These are phyloP conservation scores for Rhodophaea formosa DNA, from an alignment of 2,888 invertebrate species.

Conservation along the genomic window DNA sequence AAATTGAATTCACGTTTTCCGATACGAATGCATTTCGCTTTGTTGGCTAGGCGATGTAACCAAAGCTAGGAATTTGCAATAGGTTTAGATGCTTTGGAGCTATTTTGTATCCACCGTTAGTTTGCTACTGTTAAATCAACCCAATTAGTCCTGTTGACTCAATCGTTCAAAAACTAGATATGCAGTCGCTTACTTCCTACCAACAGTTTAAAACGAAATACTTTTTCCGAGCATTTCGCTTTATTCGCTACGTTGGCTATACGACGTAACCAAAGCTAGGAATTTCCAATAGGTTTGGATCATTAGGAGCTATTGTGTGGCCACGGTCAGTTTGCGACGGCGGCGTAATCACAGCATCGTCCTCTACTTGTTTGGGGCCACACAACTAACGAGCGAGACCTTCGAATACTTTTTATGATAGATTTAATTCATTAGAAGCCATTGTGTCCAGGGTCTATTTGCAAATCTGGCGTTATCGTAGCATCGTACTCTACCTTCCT, in stretches of 20 bases:
- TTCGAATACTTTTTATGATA: too few species aligned
- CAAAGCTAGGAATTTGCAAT: slow-evolving; percentile 7
- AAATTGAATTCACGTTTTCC: slow-evolving; percentile 3
- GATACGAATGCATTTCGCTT: slow-evolving; percentile 2
- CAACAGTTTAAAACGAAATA: background rate
- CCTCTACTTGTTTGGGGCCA: slow-evolving; percentile 15
- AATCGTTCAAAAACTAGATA: too few species aligned
- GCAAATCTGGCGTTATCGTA: slow-evolving; percentile 17
- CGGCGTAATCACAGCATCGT: slow-evolving; percentile 17
- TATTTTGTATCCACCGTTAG: slow-evolving; percentile 5
- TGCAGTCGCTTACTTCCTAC: background rate
- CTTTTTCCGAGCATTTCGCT: slow-evolving; percentile 1
- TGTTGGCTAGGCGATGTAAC: slow-evolving; percentile 1
- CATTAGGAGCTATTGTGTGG: slow-evolving; percentile 11
- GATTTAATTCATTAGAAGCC: too few species aligned
- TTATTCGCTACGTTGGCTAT: background rate
- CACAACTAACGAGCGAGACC: background rate
- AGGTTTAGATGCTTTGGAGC: background rate
- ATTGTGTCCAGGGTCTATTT: background rate
- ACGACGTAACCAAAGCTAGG: slow-evolving; percentile 9
- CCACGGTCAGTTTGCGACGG: slow-evolving; percentile 4
- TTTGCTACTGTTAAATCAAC: slow-evolving; percentile 10
- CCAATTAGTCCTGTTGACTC: too few species aligned
- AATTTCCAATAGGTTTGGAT: slow-evolving; percentile 2
- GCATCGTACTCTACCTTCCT: slow-evolving; percentile 11